Conservation (phyloP, 1,140 invertebrate genomes). For the Drosophila bifasciata region DNA sequence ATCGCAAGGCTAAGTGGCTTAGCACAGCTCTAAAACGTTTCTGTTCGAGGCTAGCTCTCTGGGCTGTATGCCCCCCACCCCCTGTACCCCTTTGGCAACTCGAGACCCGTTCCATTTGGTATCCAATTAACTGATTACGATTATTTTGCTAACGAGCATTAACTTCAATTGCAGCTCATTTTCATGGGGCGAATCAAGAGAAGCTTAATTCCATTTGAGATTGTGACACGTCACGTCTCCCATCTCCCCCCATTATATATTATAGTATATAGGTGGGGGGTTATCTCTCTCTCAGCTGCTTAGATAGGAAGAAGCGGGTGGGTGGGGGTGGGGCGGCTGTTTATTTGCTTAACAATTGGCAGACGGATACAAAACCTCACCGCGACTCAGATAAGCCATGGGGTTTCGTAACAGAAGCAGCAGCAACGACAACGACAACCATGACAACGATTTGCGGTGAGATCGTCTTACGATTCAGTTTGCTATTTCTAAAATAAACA, state of each 20-base stretch:
- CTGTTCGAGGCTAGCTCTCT: constrained; percentile 7
- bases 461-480: constrained; percentile 66
- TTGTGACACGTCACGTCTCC: constrained; percentile 26
- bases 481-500: constrained; percentile 52
- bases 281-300: constrained; percentile 7
- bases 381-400: constrained; percentile 46
- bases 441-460: constrained; percentile 59
- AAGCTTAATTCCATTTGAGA: constrained; percentile 66
- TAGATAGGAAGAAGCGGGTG: background rate
- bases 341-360: constrained; percentile 79
- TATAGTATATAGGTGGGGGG: background rate
- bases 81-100: too few species aligned
- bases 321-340: constrained; percentile 36
- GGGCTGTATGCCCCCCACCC: background rate
- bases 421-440: constrained; percentile 26
- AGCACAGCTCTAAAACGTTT: constrained; percentile 18
- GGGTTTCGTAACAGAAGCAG: constrained; percentile 50
- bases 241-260: background rate
- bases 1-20: constrained; percentile 5
- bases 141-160: constrained; percentile 46
- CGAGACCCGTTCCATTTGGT: too few species aligned
- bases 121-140: constrained; percentile 39
- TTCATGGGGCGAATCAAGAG: constrained; percentile 31
- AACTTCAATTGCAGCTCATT: constrained; percentile 71
- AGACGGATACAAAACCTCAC: constrained; percentile 47